Evolutionary conservation across 2,797 vertebrate species (phyloP).

Genomic region (Hozukius guyotensis): DNA sequence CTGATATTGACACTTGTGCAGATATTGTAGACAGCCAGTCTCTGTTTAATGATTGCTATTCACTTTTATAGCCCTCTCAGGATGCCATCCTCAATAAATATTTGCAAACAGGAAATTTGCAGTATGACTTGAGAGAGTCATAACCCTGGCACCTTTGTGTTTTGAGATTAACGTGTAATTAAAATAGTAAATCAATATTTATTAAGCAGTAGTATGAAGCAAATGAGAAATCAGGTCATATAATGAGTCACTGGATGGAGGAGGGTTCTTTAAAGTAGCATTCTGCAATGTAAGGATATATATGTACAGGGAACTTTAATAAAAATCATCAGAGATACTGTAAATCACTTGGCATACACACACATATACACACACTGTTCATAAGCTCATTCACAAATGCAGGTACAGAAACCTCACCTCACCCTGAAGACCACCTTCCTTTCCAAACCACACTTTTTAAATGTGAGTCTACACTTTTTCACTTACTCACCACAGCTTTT

Average conservation of each 20-base stretch:
- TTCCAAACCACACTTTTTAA: slow-evolving; percentile 64
- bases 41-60: slow-evolving; percentile 80
- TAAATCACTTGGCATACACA: background rate
- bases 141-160: slow-evolving; percentile 78
- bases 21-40: slow-evolving; percentile 70
- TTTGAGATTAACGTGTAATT: slow-evolving; percentile 85
- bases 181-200: slow-evolving; percentile 85
- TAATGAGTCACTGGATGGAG: slow-evolving; percentile 47
- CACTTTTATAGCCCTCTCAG: slow-evolving; percentile 79
- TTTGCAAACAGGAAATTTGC: slow-evolving; percentile 83
- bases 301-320: background rate
- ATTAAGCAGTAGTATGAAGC: slow-evolving; percentile 74
- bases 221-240: slow-evolving; percentile 62
- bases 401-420: slow-evolving; percentile 41
- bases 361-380: background rate
- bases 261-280: slow-evolving; percentile 8
- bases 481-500: slow-evolving; percentile 55
- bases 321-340: background rate
- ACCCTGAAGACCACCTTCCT: slow-evolving; percentile 55
- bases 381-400: background rate
- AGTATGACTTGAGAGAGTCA: slow-evolving; percentile 76
- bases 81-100: slow-evolving; percentile 80
- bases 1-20: slow-evolving; percentile 75
- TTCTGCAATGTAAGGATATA: slow-evolving; percentile 4
- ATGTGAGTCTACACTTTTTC: slow-evolving; percentile 46